These are phyloP conservation scores for Lanistes nyassanus DNA, from an alignment of 1,140 invertebrate genomes.

Conservation along the genomic window DNA sequence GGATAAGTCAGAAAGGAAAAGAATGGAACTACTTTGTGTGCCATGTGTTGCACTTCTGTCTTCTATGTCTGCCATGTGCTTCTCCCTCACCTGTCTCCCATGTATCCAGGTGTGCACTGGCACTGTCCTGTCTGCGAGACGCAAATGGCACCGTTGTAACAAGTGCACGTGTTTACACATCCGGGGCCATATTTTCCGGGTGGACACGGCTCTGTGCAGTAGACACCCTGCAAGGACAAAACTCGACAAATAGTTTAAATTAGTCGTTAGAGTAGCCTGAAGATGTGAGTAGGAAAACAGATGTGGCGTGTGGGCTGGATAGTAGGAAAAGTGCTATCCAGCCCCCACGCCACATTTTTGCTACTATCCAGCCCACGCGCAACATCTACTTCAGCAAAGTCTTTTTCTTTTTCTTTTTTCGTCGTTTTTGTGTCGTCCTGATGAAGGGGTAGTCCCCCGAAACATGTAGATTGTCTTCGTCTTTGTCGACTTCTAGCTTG, in stretches of 20 bases:
- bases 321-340: not conserved
- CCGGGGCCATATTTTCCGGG: constrained; percentile 72
- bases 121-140: constrained; percentile 84
- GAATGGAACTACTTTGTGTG: too few relatives aligned
- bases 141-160: constrained; percentile 82
- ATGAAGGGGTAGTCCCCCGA: too few relatives aligned
- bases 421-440: too few relatives aligned
- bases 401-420: too few relatives aligned
- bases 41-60: not conserved
- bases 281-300: not conserved
- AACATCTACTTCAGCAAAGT: too few relatives aligned
- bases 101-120: constrained; percentile 77
- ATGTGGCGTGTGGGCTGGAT: not conserved
- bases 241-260: not conserved
- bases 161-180: constrained; percentile 82
- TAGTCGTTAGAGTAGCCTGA: not conserved
- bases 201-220: constrained; percentile 73
- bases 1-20: not conserved
- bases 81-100: constrained; percentile 24
- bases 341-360: too few relatives aligned
- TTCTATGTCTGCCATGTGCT: constrained; percentile 15
- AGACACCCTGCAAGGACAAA: constrained; percentile 4
- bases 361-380: too few relatives aligned
- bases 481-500: too few relatives aligned
- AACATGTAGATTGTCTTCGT: too few relatives aligned